These are phyloP conservation scores for Trilocha varians DNA, from an alignment of 2,888 invertebrate species.

Conservation along the genomic window DNA sequence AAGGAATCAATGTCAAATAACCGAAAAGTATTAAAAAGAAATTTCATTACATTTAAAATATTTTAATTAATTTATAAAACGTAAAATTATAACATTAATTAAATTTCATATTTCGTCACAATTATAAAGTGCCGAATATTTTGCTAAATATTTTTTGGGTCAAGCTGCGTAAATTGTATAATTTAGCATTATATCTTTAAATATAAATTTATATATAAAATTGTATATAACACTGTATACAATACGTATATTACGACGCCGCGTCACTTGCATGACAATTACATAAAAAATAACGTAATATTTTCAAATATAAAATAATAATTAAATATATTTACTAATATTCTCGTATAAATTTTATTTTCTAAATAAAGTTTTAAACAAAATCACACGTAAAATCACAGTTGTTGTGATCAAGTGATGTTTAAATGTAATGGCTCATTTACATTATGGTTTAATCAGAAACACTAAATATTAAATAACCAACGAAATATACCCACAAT, in stretches of 20 bases:
- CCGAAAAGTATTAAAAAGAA: too few relatives aligned
- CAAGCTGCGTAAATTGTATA: not conserved
- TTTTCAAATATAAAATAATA: not conserved
- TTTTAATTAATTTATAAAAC: not conserved
- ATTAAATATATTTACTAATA: not conserved
- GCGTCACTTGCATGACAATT: not conserved
- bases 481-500: too few relatives aligned
- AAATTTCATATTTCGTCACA: not conserved
- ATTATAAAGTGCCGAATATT: not conserved
- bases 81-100: not conserved
- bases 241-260: not conserved
- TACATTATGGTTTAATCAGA: too few relatives aligned
- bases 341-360: not conserved
- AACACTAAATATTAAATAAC: too few relatives aligned
- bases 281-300: not conserved
- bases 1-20: too few relatives aligned
- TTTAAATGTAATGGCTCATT: slow-evolving; percentile 1
- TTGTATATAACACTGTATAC: not conserved
- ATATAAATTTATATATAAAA: not conserved
- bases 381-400: slow-evolving; percentile 23
- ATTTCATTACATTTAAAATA: not conserved
- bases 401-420: slow-evolving; percentile 17
- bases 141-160: not conserved
- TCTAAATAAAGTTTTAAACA: not conserved
- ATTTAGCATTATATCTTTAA: not conserved